Conservation (phyloP, 1,140 invertebrate species). For the Drosophila bipectinata region DNA sequence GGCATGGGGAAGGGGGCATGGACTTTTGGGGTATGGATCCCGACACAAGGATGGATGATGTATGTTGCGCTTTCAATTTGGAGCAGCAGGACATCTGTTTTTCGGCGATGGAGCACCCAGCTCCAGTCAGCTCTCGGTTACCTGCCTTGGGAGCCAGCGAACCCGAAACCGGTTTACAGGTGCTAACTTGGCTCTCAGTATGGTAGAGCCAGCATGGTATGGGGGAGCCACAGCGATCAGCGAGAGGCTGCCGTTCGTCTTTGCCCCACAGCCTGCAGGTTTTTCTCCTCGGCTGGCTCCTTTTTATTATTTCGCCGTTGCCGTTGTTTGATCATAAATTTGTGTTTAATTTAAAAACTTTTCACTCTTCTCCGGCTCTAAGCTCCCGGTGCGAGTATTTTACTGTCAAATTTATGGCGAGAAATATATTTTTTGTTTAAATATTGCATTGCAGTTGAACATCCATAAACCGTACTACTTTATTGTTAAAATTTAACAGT, state of each 20-base stretch:
- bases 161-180: constrained; percentile 69
- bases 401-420: constrained; percentile 67
- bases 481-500: background rate
- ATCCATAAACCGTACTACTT: background rate
- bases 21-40: background rate
- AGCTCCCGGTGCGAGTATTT: constrained; percentile 55
- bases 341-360: constrained; percentile 82
- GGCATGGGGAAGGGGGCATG: background rate
- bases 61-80: constrained; percentile 83
- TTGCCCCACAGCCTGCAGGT: constrained; percentile 77
- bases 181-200: constrained; percentile 62
- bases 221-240: constrained; percentile 7
- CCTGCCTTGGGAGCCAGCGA: constrained; percentile 23
- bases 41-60: constrained; percentile 68
- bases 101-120: constrained; percentile 28
- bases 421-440: constrained; percentile 70
- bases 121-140: constrained; percentile 18
- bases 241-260: constrained; percentile 46
- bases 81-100: constrained; percentile 83
- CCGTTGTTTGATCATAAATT: constrained; percentile 71
- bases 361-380: constrained; percentile 58
- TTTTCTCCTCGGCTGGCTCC: constrained; percentile 37
- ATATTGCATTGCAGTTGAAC: constrained; percentile 54
- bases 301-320: constrained; percentile 29
- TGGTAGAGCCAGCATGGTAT: too few relatives aligned